Base-by-base conservation (phyloP, 2,113 vertebrate genomes). In the Osmerus mordax region DNA sequence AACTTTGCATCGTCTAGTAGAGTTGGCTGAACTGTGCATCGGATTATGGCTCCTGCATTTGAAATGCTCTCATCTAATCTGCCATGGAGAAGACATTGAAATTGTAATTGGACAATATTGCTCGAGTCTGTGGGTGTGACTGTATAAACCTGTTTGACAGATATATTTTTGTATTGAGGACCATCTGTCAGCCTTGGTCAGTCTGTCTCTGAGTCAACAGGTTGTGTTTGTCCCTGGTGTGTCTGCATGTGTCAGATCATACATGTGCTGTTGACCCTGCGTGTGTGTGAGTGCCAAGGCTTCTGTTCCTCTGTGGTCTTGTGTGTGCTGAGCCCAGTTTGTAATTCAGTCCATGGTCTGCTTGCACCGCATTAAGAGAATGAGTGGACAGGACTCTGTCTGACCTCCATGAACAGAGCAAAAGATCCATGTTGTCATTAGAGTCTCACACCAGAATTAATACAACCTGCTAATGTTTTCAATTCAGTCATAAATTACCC, bases 381-480 rank as follows among this genome's bases (percentile, higher is more conserved):
- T 81, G 78, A 81, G 67, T 71, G 63, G 70, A 73, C 54, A 63
- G 71, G 65, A 73, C 59, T 7, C 36, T 36, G 52, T 18, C 72
- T 73, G 78, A 79, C 78, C 76, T 75, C 76, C 71, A 47, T 61
- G 73, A 76, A 75, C 61, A 71, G 64, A 73, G 59, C 21, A 73
- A 70, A 82, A 70, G 63, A 82, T 78, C 62, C 67, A 81, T 56
- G 61, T 64, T 78, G 72, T 76, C 73, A 78, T 74, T 52, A 23
- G 29, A 25, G n/a, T 55, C 62, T 58, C 21, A 51, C 61, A 56
- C 36, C 54, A 67, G 69, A 76, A 82, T 76, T 65, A 71, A 78
- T 73, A 67, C 64, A n/a, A 73, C 78, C 76, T 71, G 73, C 56
- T 71, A 70, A 77, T 80, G 70, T 77, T 80, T 69, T 67, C 54